Conservation (phyloP, 2,113 vertebrate genomes). For the Steatornis caripensis region DNA sequence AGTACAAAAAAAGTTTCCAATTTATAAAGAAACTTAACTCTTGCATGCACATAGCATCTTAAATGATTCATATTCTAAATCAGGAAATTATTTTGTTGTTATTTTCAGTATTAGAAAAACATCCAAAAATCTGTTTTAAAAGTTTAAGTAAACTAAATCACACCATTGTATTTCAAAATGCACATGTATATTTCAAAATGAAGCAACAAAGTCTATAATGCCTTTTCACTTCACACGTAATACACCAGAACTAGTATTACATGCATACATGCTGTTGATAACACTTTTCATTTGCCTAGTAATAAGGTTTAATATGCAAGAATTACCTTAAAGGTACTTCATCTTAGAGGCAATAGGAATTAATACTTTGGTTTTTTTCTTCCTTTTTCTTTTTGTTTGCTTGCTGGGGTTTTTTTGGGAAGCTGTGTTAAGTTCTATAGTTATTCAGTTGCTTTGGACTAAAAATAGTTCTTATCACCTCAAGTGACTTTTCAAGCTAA, state of each 20-base stretch:
- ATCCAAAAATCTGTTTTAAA: neutral
- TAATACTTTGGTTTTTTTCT: neutral
- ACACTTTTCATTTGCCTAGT: neutral
- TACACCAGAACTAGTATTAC: neutral
- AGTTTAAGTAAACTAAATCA: neutral
- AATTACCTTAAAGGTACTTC: neutral
- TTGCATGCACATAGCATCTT: neutral
- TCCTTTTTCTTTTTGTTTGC: neutral
- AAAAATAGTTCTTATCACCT: slow-evolving; percentile 36
- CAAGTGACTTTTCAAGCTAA: slow-evolving; percentile 50
- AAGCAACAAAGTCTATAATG: neutral
- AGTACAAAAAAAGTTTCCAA: neutral
- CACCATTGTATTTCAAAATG: neutral
- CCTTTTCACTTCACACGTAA: neutral
- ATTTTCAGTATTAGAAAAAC: neutral
- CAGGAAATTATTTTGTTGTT: neutral
- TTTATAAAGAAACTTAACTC: neutral
- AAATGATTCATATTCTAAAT: neutral
- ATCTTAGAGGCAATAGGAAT: neutral
- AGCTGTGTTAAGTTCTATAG: neutral
- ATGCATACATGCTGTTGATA: neutral
- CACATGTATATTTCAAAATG: neutral
- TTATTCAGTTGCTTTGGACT: neutral
- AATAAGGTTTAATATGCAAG: neutral
- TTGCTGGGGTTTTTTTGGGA: neutral